Conservation (phyloP, 2,797 vertebrate species). For the Gallinago stenura region DNA sequence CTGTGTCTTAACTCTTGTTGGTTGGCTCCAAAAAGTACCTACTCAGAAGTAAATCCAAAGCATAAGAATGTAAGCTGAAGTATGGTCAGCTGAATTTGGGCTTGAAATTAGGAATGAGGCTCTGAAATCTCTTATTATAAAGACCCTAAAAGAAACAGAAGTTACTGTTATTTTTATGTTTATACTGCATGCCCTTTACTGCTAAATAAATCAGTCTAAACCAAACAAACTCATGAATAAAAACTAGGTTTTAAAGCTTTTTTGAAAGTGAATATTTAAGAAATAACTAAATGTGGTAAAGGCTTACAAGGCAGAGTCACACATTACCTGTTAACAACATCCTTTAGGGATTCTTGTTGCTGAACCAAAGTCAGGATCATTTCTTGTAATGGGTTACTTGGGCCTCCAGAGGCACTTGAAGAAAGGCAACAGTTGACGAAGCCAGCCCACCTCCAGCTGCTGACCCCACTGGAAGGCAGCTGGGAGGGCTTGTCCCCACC, state of each 20-base stretch:
- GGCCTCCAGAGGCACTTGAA: slow-evolving; percentile 72
- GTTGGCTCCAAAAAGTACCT: not conserved
- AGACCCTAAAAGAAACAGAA: not conserved
- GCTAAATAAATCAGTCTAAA: not conserved
- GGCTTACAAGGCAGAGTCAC: not conserved
- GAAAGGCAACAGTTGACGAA: slow-evolving; percentile 78
- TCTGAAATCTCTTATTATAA: not conserved
- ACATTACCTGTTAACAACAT: slow-evolving; percentile 84
- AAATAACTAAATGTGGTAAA: not conserved
- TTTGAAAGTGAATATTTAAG: not conserved
- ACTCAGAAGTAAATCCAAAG: not conserved
- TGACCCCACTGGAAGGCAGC: slow-evolving; percentile 31
- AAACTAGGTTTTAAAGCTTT: not conserved
- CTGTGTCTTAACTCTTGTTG: not conserved
- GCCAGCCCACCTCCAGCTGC: slow-evolving; percentile 87
- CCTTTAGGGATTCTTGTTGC: slow-evolving; percentile 76
- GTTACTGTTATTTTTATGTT: not conserved
- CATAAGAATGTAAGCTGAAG: not conserved
- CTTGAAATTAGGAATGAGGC: not conserved
- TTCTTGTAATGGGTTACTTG: slow-evolving; percentile 75
- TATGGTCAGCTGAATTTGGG: not conserved
- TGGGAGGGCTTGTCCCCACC: slow-evolving; percentile 12
- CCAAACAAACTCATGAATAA: not conserved
- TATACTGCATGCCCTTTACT: not conserved
- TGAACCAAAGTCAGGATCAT: slow-evolving; percentile 78